A percentile compares a stretch with the other conserved stretches of the same genome.
phyloP scores from a whole-genome alignment of 2,797 vertebrate species.

The Harpagifer antarcticus region DNA sequence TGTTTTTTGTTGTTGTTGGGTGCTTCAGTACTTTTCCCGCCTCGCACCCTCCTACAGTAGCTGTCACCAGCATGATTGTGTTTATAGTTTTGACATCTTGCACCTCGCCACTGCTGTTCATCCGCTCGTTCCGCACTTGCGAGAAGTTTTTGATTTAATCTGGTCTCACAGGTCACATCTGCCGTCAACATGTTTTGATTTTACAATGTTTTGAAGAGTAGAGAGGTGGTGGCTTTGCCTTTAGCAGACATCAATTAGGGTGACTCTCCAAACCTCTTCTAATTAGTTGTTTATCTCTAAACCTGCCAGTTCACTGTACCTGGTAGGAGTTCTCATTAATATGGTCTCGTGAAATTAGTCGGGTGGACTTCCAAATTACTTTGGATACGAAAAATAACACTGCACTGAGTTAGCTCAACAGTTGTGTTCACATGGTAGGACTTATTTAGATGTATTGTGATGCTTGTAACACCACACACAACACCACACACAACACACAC shows the following conservation, averaged over 20 bases:
- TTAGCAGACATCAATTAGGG: conserved; percentile 55
- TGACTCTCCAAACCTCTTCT: conserved; percentile 51
- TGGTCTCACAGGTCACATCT: conserved; percentile 37
- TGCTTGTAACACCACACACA: no score
- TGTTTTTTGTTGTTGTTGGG: conserved; percentile 37
- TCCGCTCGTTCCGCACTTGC: conserved; percentile 49
- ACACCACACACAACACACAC: background rate
- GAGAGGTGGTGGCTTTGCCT: conserved; percentile 35
- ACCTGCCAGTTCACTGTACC: conserved; percentile 43
- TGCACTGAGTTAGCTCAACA: background rate
- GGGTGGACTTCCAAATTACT: conserved; percentile 33
- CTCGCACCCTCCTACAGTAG: conserved; percentile 39
- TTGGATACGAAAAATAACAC: conserved; percentile 32
- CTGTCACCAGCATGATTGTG: conserved; percentile 67
- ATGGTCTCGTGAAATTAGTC: conserved; percentile 48
- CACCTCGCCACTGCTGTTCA: conserved; percentile 62
- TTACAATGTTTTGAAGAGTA: conserved; percentile 51
- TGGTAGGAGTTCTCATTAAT: conserved; percentile 52
- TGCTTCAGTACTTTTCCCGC: conserved; percentile 58
- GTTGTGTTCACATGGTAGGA: background rate
- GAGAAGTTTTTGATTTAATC: conserved; percentile 58
- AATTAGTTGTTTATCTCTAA: conserved; percentile 69
- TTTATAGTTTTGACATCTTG: conserved; percentile 75
- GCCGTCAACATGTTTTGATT: conserved; percentile 22
- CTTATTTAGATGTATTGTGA: conserved; percentile 24